These are phyloP conservation scores for Bombus huntii DNA, from an alignment of 1,140 invertebrate species.

Conservation along the genomic window DNA sequence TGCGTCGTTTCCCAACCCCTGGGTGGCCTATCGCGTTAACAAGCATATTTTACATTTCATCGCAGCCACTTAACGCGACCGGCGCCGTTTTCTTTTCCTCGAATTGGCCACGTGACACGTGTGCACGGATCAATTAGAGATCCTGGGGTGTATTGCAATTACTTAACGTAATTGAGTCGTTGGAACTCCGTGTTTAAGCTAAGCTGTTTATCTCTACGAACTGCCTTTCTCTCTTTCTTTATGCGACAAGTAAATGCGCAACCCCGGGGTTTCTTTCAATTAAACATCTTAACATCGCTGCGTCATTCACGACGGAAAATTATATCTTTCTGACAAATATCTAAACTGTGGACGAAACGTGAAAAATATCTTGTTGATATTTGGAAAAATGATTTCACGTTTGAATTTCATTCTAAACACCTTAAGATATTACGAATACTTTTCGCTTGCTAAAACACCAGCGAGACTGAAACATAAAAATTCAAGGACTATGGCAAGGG, in stretches of 20 bases:
- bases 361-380: too few relatives aligned
- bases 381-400: too few relatives aligned
- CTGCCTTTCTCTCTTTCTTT: not conserved
- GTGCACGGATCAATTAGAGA: conserved; percentile 23
- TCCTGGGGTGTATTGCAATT: conserved; percentile 15
- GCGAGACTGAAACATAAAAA: too few relatives aligned
- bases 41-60: conserved; percentile 82
- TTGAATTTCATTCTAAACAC: too few relatives aligned
- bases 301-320: too few relatives aligned
- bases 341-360: too few relatives aligned
- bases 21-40: conserved; percentile 66
- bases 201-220: not conserved
- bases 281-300: too few relatives aligned
- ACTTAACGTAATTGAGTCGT: conserved; percentile 26
- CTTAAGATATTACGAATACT: too few relatives aligned
- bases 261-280: too few relatives aligned
- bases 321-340: too few relatives aligned
- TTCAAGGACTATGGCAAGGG: too few relatives aligned
- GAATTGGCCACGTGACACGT: conserved; percentile 42
- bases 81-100: conserved; percentile 49
- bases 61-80: conserved; percentile 78
- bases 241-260: not conserved
- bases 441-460: too few relatives aligned
- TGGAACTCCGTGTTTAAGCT: not conserved
- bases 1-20: conserved; percentile 22